A percentile compares a stretch with the other conserved stretches of the same genome.
Evolutionary conservation across 2,797 vertebrate species (phyloP).

Genomic region (Apogon talboti): DNA sequence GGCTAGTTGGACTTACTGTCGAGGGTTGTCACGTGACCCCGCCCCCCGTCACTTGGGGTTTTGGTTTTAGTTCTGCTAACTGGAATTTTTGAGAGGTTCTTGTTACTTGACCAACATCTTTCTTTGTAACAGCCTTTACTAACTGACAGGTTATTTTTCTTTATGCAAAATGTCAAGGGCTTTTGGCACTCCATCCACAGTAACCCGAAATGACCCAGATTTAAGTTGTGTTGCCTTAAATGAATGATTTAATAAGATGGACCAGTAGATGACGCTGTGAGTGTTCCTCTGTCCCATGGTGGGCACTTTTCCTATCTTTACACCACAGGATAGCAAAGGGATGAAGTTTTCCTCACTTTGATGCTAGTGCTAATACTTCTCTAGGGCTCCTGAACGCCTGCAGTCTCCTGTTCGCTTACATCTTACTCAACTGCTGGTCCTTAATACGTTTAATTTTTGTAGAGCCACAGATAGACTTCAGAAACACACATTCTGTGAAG

Average conservation of each 20-base stretch:
- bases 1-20: slow-evolving; percentile 38
- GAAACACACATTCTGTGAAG: slow-evolving; percentile 14
- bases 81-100: slow-evolving; percentile 75
- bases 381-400: slow-evolving; percentile 18
- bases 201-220: slow-evolving; percentile 82
- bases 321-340: slow-evolving; percentile 40
- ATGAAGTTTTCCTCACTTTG: slow-evolving; percentile 21
- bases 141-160: slow-evolving; percentile 79
- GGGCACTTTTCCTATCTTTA: slow-evolving; percentile 15
- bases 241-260: slow-evolving; percentile 73
- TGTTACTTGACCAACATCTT: slow-evolving; percentile 74
- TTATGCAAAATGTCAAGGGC: slow-evolving; percentile 88
- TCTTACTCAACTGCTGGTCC: slow-evolving; percentile 41
- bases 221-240: slow-evolving; percentile 90
- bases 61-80: slow-evolving; percentile 55
- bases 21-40: slow-evolving; percentile 38
- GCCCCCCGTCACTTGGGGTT: slow-evolving; percentile 42
- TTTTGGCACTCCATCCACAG: slow-evolving; percentile 95
- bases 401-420: slow-evolving; percentile 22
- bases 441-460: slow-evolving; percentile 10
- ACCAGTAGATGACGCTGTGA: slow-evolving; percentile 68
- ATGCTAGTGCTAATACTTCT: slow-evolving; percentile 7
- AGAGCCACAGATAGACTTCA: slow-evolving; percentile 13
- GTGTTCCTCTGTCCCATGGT: slow-evolving; percentile 56
- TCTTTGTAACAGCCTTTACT: slow-evolving; percentile 80